Base-by-base conservation (phyloP, 92 coral and sea anemone species). In the Anthopleura xanthogrammica region DNA sequence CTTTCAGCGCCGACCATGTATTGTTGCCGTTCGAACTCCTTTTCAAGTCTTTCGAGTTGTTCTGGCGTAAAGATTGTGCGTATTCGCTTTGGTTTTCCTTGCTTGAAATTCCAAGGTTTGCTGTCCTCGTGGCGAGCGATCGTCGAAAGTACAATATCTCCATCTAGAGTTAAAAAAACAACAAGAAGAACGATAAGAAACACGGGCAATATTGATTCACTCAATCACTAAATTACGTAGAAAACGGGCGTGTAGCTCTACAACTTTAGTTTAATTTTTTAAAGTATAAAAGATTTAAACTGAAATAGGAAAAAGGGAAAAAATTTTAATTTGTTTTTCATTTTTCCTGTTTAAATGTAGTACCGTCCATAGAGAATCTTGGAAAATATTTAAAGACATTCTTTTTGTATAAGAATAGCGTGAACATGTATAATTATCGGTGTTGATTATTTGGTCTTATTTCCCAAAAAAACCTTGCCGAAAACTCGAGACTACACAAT, bases 41-140 rank as follows among this genome's bases (percentile, higher is more conserved):
- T 96, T 55, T 96, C 99, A 22, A 96, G 71, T 68, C 99, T 81
- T 83, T 96, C 99, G 23, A 96, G 88, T 79, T 96, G 99, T 39
- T 96, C 99, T 20, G 99, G 99, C 2, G 99, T 96, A 75, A 96
- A 96, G 83, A 96, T 96, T 39, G 99, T 96, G 50, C 99, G 95
- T 72, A 96, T 90, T 83, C 99, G 87, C 83, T 96, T 96, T 1
- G 99, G 99, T 52, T 96, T 96, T 81, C 97, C 99, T 86, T 96
- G 99, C 70, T 96, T 96, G 86, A 93, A 93, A 78, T 87, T 93
- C 97, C 97, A 93, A 12, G 97, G 91, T 70, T 93, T 93, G 89
- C 72, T 87, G 60, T 91, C 97, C 8, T 91, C 95, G 56, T 92
- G 92, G n/a, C 87, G 56, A 23, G 84, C 84, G 41, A 93, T 88